Evolutionary conservation across 2,113 vertebrate species (phyloP).

Genomic region (Poicephalus gulielmi): DNA sequence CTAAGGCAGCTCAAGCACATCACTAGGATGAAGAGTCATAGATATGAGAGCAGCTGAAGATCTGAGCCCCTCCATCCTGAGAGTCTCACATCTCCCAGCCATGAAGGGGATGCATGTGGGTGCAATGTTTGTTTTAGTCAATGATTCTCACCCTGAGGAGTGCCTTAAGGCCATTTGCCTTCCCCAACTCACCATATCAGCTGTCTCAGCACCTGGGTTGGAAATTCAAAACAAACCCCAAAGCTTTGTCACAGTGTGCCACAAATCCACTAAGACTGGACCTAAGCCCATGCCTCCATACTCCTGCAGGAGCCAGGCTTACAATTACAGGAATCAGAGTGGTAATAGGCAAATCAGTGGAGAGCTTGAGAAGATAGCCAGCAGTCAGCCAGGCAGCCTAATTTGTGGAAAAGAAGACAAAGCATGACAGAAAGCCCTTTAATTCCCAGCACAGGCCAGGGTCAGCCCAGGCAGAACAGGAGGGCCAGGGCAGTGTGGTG

Average conservation of each 20-base stretch:
- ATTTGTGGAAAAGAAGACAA: background rate
- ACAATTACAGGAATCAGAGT: background rate
- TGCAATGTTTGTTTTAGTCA: background rate
- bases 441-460: background rate
- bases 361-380: background rate
- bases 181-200: rapidly evolving
- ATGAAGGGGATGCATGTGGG: background rate
- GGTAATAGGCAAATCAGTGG: background rate
- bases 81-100: background rate
- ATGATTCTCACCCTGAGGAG: background rate
- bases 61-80: background rate
- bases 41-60: background rate
- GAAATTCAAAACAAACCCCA: background rate
- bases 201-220: background rate
- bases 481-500: background rate
- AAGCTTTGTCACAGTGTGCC: background rate
- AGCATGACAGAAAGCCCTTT: background rate
- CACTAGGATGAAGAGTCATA: background rate
- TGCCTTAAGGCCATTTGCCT: background rate
- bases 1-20: background rate
- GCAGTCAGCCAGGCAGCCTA: background rate
- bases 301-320: background rate
- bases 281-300: background rate
- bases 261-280: background rate
- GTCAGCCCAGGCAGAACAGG: background rate